Evolutionary conservation across 2,113 vertebrate genomes (phyloP), one percentile per base, ranked within the genome.

Genomic region (Melanocharis versteri): DNA sequence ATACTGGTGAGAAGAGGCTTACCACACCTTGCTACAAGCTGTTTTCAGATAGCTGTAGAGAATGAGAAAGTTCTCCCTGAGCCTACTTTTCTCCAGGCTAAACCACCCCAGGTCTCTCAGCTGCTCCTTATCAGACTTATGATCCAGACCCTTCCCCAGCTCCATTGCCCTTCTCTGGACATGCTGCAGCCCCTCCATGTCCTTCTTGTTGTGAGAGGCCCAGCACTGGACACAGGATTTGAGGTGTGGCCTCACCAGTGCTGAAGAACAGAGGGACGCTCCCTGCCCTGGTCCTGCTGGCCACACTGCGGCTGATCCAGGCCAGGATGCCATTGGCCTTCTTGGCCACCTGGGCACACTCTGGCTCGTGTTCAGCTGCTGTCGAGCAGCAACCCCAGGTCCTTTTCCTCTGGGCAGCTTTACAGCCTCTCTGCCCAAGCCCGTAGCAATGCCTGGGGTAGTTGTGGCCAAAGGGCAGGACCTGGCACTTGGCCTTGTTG

Each of bases 361-460:
- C 39, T 62, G 73, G 20, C 16, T 79, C 14, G 2, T 30, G 23
- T 47, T 54, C n/a, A 70, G 10, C 48, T 45, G n/a, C n/a, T 87
- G 15, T 39, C 0, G 0, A 30, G 4, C 35, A 76, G 51, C 2
- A 14, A 0, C 6, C 6, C 7, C 23, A 21, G 7, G 3, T 54
- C 30, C 24, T 70, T 70, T 54, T 62, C 30, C 30, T 13, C 47
- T 13, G 16, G 13, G 20, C n/a, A 54, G 20, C 47, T 79, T 79
- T 79, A 9, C 48, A 56, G 42, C 48, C 48, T 18, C 35, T 48
- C 48, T 71, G 8, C 30, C 9, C 11, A 15, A 71, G 42, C 35
- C 57, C 56, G n/a, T 15, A 35, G 45, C 40, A n/a, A 9, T 40
- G 13, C 47, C 23, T 40, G 26, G 48, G 30, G 11, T 35, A 17